Evolutionary conservation across 2,113 vertebrate species (phyloP).

Genomic region (Rhinogobius similis): DNA sequence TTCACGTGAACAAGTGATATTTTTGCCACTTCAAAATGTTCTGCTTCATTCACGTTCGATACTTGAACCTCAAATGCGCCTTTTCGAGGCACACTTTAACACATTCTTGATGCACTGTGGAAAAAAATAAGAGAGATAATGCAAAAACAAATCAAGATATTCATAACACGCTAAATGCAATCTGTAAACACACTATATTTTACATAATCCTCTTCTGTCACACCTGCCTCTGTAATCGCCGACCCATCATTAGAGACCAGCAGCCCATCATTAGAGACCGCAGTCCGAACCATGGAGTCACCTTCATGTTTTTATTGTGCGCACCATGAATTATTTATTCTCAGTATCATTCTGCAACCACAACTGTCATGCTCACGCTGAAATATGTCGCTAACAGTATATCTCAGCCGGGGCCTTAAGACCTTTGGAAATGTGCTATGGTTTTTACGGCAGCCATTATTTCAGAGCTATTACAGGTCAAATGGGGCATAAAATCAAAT

Average conservation of each 20-base stretch:
- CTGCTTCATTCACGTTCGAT: too few species aligned
- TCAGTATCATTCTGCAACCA: background rate
- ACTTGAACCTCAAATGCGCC: too few species aligned
- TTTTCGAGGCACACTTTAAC: too few species aligned
- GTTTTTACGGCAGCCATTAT: conserved; percentile 43
- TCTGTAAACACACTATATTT: background rate
- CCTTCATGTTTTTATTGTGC: background rate
- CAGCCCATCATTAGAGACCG: background rate
- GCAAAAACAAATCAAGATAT: too few species aligned
- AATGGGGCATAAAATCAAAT: conserved; percentile 39
- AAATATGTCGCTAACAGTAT: conserved; percentile 15
- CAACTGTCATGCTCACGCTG: background rate
- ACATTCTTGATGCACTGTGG: too few species aligned
- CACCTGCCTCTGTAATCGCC: too few species aligned
- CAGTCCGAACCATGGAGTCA: background rate
- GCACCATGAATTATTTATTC: conserved; percentile 1
- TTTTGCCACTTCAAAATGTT: too few species aligned
- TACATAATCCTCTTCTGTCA: background rate
- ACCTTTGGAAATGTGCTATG: conserved; percentile 20
- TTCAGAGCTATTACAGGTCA: conserved; percentile 43
- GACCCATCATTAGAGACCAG: too few species aligned
- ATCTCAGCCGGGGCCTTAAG: conserved; percentile 16
- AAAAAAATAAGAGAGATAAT: too few species aligned
- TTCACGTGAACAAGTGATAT: too few species aligned
- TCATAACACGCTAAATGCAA: too few species aligned